phyloP scores from a whole-genome alignment of 2,113 vertebrate species.

The Bufo bufo region DNA sequence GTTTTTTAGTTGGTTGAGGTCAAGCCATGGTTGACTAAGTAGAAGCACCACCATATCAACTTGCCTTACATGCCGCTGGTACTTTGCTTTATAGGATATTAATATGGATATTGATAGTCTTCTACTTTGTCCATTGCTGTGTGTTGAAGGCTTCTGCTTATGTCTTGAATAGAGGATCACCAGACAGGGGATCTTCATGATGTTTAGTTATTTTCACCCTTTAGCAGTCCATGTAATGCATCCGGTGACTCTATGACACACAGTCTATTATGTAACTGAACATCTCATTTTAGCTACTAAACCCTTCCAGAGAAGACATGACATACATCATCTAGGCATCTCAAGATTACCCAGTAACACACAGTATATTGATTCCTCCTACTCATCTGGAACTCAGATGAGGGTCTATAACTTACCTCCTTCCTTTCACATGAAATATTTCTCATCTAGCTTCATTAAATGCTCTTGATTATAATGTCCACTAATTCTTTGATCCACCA shows the following conservation, averaged over 20 bases:
- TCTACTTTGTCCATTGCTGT: neutral
- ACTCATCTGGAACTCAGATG: conserved; percentile 39
- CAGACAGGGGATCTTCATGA: neutral
- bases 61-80: no score
- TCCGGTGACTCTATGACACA: neutral
- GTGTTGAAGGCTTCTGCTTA: neutral
- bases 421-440: conserved; percentile 6
- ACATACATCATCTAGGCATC: conserved; percentile 18
- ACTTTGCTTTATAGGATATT: neutral
- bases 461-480: conserved; percentile 34
- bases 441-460: conserved; percentile 9
- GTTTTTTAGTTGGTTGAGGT: no score
- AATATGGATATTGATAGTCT: neutral
- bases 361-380: neutral
- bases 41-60: no score
- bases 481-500: conserved; percentile 38
- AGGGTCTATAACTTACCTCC: neutral
- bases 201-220: neutral
- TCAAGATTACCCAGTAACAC: neutral
- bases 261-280: neutral
- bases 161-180: neutral
- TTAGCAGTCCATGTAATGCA: no score
- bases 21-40: no score
- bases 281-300: conserved; percentile 23
- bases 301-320: neutral